Base-by-base conservation (phyloP, 2,888 invertebrate species). In the Sarcophaga caerulescens region DNA sequence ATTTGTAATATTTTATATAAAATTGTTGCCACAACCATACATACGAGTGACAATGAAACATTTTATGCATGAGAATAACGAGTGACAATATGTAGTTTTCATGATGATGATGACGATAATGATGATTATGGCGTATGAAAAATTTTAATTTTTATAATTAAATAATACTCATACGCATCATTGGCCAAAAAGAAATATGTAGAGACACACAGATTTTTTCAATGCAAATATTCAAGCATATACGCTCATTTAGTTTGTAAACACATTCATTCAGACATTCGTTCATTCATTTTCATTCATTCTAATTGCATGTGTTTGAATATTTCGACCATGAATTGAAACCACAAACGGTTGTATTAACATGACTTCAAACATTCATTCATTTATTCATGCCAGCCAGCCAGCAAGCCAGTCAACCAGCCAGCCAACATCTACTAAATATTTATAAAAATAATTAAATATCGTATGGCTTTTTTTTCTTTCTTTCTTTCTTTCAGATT, bases 91-190 rank as follows among this genome's bases (percentile, higher is more conserved):
- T n/a, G n/a, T n/a, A 35, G 35, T 52, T 59, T 4, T 71, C 47
- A 77, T 66, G 35, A 47, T 57, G 71, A 47, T 47, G 47, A 45
- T 45, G n/a, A n/a, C n/a, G n/a, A n/a, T n/a, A n/a, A 77, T 66
- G 35, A 47, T 57, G 71, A 47, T 47, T 14, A 45, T 45, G 23
- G 74, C 62, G 73, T 25, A 75, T 75, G 66, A 81, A 60, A 23
- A 77, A 52, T 77, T 60, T 82, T 71, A 81, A 81, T 79, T 78
- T 69, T 66, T 75, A 79, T 81, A 82, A 81, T 65, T 66, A 74
- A 70, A 62, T 75, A 66, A 78, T 66, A 75, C 74, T 82, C 81
- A 79, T 75, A 82, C 81, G 85, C 74, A 47, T 47, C 82, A 77
- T 66, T 60, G 76, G 66, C 66, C 66, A n/a, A 17, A 14, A 77